Evolutionary conservation across 2,113 vertebrate genomes (phyloP).

Genomic region (Thymallus thymallus): DNA sequence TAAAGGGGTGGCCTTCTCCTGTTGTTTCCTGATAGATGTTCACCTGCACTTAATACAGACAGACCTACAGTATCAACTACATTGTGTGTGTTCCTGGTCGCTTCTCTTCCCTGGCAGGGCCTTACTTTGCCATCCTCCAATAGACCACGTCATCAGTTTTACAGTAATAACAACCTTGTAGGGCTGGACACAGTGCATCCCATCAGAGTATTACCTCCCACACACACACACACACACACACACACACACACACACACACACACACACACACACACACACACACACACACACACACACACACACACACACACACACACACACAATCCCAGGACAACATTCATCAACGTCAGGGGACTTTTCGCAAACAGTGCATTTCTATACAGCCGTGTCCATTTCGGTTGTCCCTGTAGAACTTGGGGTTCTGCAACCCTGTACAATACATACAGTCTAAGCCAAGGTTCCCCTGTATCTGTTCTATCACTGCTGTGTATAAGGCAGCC

Average conservation of each 20-base stretch:
- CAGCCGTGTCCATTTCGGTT: constrained; percentile 53
- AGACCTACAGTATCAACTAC: too few relatives aligned
- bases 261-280: constrained; percentile 20
- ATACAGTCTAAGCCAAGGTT: neutral
- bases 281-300: too few relatives aligned
- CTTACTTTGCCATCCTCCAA: constrained; percentile 29
- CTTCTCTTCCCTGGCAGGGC: constrained; percentile 27
- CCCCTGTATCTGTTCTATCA: neutral
- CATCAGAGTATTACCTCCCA: constrained; percentile 67
- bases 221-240: too few relatives aligned
- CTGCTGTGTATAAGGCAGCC: neutral
- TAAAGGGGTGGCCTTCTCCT: too few relatives aligned
- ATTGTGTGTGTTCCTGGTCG: neutral
- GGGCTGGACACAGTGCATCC: constrained; percentile 50
- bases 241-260: constrained; percentile 37
- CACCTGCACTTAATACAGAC: too few relatives aligned
- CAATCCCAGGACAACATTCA: constrained; percentile 71
- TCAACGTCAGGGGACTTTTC: constrained; percentile 67
- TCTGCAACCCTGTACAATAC: constrained; percentile 21
- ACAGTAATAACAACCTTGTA: constrained; percentile 60
- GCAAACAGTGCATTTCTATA: constrained; percentile 66
- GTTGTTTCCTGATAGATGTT: too few relatives aligned
- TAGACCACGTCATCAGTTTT: constrained; percentile 57
- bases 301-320: neutral
- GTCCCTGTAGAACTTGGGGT: constrained; percentile 34